Conservation (phyloP, 1,140 invertebrate genomes). For the Proales similis region DNA sequence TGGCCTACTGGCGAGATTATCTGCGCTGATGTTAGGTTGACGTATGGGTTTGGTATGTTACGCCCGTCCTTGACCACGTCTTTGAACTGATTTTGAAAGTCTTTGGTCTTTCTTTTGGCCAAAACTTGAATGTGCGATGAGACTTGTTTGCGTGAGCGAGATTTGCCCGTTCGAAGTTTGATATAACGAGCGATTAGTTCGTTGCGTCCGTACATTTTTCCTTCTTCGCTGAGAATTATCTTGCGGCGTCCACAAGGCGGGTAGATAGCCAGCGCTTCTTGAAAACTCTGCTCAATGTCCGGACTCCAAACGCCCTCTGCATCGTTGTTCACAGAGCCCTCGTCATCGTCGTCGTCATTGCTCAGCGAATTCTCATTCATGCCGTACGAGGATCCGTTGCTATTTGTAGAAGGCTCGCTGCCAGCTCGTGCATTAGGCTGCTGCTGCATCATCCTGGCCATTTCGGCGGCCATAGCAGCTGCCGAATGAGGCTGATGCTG, state of each 20-base stretch:
- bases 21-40: slow-evolving; percentile 32
- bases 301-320: slow-evolving; percentile 99
- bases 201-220: slow-evolving; percentile 99
- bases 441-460: too few species aligned
- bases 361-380: slow-evolving; percentile 6
- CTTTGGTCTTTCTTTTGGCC: slow-evolving; percentile 88
- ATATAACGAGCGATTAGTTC: slow-evolving; percentile 98
- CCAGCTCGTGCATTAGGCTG: too few species aligned
- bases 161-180: slow-evolving; percentile 95
- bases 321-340: slow-evolving; percentile 78
- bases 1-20: slow-evolving; percentile 36
- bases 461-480: too few species aligned
- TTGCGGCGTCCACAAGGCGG: slow-evolving; percentile 96
- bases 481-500: too few species aligned
- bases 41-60: slow-evolving; percentile 31
- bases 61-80: too few species aligned
- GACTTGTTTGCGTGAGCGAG: slow-evolving; percentile 96
- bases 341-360: slow-evolving; percentile 39
- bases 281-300: slow-evolving; percentile 99
- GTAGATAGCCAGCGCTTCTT: slow-evolving; percentile 97
- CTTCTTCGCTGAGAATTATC: slow-evolving; percentile 98
- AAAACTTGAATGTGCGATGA: slow-evolving; percentile 98
- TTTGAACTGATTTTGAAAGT: slow-evolving; percentile 90
- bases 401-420: too few species aligned
- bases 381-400: too few species aligned